Evolutionary conservation across 2,113 vertebrate species (phyloP), one percentile per base, ranked within the genome.

Genomic region (Progne subis): DNA sequence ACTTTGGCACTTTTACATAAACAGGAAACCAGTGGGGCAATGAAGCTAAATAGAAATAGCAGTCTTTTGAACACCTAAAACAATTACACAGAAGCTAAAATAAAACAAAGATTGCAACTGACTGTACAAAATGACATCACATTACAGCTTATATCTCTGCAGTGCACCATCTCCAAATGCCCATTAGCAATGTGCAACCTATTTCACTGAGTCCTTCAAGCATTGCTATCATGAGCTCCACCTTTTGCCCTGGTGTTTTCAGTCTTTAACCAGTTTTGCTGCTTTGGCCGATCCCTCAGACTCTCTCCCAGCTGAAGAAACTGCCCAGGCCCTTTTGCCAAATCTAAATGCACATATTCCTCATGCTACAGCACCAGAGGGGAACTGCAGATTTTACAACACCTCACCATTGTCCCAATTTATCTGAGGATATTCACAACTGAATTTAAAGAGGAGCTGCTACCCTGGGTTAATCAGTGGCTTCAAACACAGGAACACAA

Each of bases 121-220:
- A 26, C 47, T 65, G 11, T 39, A 68, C 18, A 53, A 60, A 55
- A 23, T 3, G 4, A 69, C 12, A 5, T 24, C 34, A 14, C 31
- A 23, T 43, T 63, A 69, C 7, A 29, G 17, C 29, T 18, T 72
- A 0, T 4, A 65, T 39, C 41, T 75, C 49, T 11, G 0, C 1
- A 44, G 50, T 24, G 39, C 28, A 71, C 3, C 9, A 47, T 8
- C 61, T 44, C 49, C 28, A 25, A 41, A 56, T 1, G 7, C 7
- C 41, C 44, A 87, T 25, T 25, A 28, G 24, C 3, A 5, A 84
- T 2, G 11, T 17, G 28, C 25, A 69, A 55, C 14, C 8, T 47
- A 14, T 41, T 60, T 47, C 70, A 65, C 2, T 0, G 1, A 87
- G 57, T 60, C 47, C 70, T 85, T 46, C 32, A 74, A 65, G 46